A percentile compares a stretch with the other conserved stretches of the same genome.
Conservation (phyloP, 2,113 vertebrate genomes). For the Galeopterus variegatus region DNA sequence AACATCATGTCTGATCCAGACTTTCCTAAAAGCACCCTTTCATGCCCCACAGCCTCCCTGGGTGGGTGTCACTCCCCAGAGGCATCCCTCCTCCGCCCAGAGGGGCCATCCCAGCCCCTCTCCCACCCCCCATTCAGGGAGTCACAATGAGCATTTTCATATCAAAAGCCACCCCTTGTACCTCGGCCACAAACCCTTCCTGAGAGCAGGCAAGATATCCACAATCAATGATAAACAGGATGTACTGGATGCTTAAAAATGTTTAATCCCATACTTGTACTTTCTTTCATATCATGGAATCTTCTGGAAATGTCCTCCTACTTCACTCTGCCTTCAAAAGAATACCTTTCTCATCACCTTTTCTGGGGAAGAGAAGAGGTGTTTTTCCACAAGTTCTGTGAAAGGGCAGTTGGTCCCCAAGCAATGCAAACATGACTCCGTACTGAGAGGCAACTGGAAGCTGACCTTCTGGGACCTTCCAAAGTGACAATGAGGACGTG, state of each 20-base stretch:
- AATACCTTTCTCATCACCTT: background rate
- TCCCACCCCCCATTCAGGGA: conserved; percentile 43
- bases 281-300: background rate
- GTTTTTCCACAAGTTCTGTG: background rate
- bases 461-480: conserved; percentile 63
- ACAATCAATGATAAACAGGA: background rate
- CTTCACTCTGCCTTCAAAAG: background rate
- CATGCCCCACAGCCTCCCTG: background rate
- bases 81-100: background rate
- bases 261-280: background rate
- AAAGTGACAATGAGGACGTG: conserved; percentile 40
- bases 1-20: conserved; percentile 79
- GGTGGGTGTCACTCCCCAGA: background rate
- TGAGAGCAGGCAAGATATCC: conserved; percentile 20
- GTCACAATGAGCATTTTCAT: conserved; percentile 68
- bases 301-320: background rate
- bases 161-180: conserved; percentile 64
- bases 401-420: background rate
- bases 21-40: conserved; percentile 80
- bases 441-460: background rate
- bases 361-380: background rate
- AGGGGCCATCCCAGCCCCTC: background rate
- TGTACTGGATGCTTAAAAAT: background rate
- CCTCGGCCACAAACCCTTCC: conserved; percentile 42
- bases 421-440: conserved; percentile 36